These are phyloP conservation scores for Pimephales promelas DNA, from an alignment of 2,113 vertebrate species.

Conservation along the genomic window DNA sequence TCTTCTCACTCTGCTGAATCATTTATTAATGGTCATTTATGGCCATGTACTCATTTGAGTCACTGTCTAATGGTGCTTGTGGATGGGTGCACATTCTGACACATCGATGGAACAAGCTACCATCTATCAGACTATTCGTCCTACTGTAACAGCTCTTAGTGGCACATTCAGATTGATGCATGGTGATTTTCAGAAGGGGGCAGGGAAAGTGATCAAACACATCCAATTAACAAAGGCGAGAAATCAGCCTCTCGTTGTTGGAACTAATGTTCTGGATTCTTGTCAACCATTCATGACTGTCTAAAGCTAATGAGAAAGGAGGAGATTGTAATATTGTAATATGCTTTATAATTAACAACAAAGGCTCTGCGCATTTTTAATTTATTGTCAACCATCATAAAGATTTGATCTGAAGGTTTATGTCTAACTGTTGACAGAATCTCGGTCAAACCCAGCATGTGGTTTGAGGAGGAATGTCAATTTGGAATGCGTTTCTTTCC, in stretches of 20 bases:
- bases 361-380: constrained; percentile 25
- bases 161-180: constrained; percentile 27
- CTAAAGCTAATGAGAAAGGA: constrained; percentile 17
- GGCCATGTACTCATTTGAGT: background rate
- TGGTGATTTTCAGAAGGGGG: background rate
- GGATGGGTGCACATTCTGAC: constrained; percentile 15
- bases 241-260: background rate
- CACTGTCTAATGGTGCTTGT: background rate
- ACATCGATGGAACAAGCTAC: background rate
- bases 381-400: background rate
- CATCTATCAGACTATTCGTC: constrained; percentile 23
- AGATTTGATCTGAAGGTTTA: constrained; percentile 11
- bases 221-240: constrained; percentile 41
- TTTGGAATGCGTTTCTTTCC: background rate
- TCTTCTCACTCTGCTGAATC: constrained; percentile 13
- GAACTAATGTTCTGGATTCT: constrained; percentile 36
- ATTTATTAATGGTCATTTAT: constrained; percentile 37
- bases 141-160: background rate
- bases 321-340: constrained; percentile 22
- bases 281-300: constrained; percentile 37
- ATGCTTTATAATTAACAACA: constrained; percentile 22
- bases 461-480: background rate
- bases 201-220: constrained; percentile 30
- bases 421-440: background rate
- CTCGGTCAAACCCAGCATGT: background rate